These are phyloP conservation scores for Alectura lathami DNA, from an alignment of 2,113 vertebrate genomes.

Conservation along the genomic window DNA sequence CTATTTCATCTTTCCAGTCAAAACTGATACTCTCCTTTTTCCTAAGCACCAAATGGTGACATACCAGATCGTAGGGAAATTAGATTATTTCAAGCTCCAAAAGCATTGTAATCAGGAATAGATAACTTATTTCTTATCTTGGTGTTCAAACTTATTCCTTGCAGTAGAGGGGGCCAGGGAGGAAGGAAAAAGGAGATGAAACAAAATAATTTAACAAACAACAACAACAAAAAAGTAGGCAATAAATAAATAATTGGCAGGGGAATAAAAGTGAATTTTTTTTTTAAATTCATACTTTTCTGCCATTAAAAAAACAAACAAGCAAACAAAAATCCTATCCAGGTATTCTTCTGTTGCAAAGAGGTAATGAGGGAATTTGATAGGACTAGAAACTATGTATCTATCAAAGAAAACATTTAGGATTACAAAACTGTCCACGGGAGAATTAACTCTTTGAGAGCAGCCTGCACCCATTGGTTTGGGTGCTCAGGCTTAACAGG, in stretches of 20 bases:
- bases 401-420: neutral
- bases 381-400: neutral
- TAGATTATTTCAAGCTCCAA: neutral
- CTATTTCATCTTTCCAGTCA: neutral
- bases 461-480: neutral
- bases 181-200: neutral
- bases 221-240: neutral
- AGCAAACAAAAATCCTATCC: neutral
- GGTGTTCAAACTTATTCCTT: neutral
- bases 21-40: neutral
- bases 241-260: neutral
- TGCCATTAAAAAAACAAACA: neutral
- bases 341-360: neutral
- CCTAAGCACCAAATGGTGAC: neutral
- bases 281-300: neutral
- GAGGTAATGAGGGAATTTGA: neutral
- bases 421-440: neutral
- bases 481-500: rapidly evolving
- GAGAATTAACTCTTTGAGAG: neutral
- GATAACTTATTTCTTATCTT: neutral
- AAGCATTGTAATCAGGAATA: neutral
- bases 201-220: neutral
- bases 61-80: neutral
- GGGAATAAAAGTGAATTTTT: neutral
- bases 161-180: neutral